A percentile compares a stretch with the other conserved stretches of the same genome.
phyloP scores from a whole-genome alignment of 2,888 invertebrate species.

The Chrysopilus asiliformis region DNA sequence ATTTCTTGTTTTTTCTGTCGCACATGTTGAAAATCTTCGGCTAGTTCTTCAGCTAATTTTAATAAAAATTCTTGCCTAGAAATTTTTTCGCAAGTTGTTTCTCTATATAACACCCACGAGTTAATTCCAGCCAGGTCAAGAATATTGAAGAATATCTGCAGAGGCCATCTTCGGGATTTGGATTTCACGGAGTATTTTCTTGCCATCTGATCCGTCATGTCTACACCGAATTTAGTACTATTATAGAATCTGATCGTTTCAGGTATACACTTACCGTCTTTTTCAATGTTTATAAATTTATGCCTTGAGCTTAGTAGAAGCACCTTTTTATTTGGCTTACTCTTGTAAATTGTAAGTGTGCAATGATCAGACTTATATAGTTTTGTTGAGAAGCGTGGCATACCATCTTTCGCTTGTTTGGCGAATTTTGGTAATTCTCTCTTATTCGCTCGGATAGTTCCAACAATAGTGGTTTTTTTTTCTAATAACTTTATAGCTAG shows the following conservation, averaged over 20 bases:
- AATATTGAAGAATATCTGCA: conserved; percentile 17
- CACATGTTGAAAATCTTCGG: too few species aligned
- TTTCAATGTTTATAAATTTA: background rate
- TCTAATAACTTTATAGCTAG: conserved; percentile 11
- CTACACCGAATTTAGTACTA: conserved; percentile 15
- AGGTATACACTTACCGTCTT: conserved; percentile 12
- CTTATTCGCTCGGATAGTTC: conserved; percentile 3
- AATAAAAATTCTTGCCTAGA: too few species aligned
- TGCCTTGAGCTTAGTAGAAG: conserved; percentile 1
- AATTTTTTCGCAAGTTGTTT: conserved; percentile 15
- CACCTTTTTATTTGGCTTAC: conserved; percentile 1
- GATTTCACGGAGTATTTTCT: conserved; percentile 15
- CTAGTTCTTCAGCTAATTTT: too few species aligned
- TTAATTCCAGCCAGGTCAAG: conserved; percentile 17
- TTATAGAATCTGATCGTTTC: conserved; percentile 17
- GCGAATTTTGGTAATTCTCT: conserved; percentile 7
- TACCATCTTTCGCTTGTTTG: background rate
- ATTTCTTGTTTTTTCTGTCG: too few species aligned
- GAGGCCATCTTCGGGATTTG: conserved; percentile 13
- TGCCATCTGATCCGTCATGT: conserved; percentile 15
- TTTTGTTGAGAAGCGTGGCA: conserved; percentile 1
- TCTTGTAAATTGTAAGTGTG: conserved; percentile 3
- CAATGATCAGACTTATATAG: too few species aligned
- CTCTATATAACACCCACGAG: conserved; percentile 15
- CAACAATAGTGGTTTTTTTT: conserved; percentile 3